A percentile compares a stretch with the other conserved stretches of the same genome.
phyloP scores from a whole-genome alignment of 2,888 invertebrate genomes.

The Cabera pusaria region DNA sequence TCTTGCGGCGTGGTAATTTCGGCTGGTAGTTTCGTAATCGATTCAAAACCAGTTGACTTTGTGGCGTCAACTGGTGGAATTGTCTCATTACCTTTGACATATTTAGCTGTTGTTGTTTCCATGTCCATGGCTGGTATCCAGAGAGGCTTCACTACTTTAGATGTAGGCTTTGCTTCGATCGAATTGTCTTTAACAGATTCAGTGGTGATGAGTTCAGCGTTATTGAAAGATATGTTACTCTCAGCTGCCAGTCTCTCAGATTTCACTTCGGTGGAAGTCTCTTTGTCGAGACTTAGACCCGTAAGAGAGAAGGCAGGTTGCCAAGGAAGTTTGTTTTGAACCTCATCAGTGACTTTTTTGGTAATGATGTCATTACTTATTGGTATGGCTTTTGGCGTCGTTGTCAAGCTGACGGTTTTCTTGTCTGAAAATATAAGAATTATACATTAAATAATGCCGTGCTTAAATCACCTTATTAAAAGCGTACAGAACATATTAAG shows the following conservation, averaged over 20 bases:
- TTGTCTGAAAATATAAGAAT: constrained; percentile 76
- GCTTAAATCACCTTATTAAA: too few relatives aligned
- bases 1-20: constrained; percentile 71
- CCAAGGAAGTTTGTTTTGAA: constrained; percentile 60
- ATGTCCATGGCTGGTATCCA: constrained; percentile 53
- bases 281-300: constrained; percentile 35
- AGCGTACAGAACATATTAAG: too few relatives aligned
- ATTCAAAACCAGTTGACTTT: constrained; percentile 73
- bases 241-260: constrained; percentile 61
- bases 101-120: constrained; percentile 44
- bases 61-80: constrained; percentile 58
- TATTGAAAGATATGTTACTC: constrained; percentile 63
- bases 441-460: too few relatives aligned
- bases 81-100: constrained; percentile 45
- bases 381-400: constrained; percentile 41
- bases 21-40: constrained; percentile 74
- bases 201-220: constrained; percentile 44
- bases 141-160: constrained; percentile 45
- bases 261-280: constrained; percentile 49
- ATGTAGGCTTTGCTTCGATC: constrained; percentile 33
- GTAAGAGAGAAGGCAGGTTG: constrained; percentile 47
- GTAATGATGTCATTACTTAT: constrained; percentile 57
- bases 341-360: constrained; percentile 56
- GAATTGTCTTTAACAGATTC: constrained; percentile 38
- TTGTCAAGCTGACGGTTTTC: constrained; percentile 45